A percentile compares a stretch with the other conserved stretches of the same genome.
These are phyloP conservation scores for Hippocampus guttulatus DNA, from an alignment of 2,113 vertebrate genomes.

Conservation along the genomic window DNA sequence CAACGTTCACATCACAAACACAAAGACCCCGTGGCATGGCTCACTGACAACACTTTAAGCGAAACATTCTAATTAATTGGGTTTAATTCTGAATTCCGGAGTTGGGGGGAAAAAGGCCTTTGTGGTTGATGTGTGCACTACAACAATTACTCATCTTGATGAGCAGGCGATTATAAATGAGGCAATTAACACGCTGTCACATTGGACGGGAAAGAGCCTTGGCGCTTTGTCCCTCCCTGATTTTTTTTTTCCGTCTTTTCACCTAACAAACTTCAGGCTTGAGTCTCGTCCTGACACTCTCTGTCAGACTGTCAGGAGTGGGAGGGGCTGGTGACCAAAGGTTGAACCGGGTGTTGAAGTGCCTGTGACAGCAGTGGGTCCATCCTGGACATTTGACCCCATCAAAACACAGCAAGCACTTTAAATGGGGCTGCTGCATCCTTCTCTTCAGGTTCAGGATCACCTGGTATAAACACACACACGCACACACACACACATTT, in stretches of 20 bases:
- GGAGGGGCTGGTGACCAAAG: not conserved
- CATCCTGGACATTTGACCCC: constrained; percentile 40
- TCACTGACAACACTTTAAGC: constrained; percentile 32
- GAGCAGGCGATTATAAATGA: constrained; percentile 71
- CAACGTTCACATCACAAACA: constrained; percentile 24
- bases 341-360: constrained; percentile 37
- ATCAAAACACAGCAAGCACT: constrained; percentile 33
- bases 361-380: constrained; percentile 22
- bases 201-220: constrained; percentile 47
- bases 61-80: constrained; percentile 69
- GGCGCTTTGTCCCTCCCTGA: constrained; percentile 9
- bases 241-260: constrained; percentile 26
- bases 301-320: constrained; percentile 44
- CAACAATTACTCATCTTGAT: constrained; percentile 69
- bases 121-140: constrained; percentile 50
- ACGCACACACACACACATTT: constrained; percentile 2
- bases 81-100: constrained; percentile 60
- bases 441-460: constrained; percentile 44
- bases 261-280: constrained; percentile 28
- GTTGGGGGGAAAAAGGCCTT: constrained; percentile 60
- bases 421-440: constrained; percentile 34
- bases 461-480: constrained; percentile 57
- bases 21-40: constrained; percentile 23
- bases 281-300: not conserved
- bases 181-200: constrained; percentile 70